Conservation (phyloP, 2,888 invertebrate genomes). For the Ochropacha duplaris region DNA sequence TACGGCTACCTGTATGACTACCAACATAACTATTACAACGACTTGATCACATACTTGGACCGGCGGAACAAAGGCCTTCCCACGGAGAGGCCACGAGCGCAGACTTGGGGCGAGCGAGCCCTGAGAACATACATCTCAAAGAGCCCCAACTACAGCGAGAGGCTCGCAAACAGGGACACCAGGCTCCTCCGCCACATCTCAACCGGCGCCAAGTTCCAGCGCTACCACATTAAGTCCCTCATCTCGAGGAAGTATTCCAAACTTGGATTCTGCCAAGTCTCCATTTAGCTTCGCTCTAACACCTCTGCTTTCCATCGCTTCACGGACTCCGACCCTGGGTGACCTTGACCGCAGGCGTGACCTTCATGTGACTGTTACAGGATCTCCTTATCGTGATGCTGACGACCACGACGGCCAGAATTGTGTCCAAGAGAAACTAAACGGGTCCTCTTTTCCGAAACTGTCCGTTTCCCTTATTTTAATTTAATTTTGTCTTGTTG, state of each 20-base stretch:
- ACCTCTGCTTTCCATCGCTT: conserved; percentile 72
- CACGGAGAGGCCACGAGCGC: conserved; percentile 89
- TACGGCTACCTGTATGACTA: conserved; percentile 93
- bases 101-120: conserved; percentile 93
- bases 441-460: conserved; percentile 51
- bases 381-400: conserved; percentile 72
- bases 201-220: conserved; percentile 86
- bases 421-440: conserved; percentile 32
- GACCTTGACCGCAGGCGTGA: conserved; percentile 63
- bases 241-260: conserved; percentile 88
- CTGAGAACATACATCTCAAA: conserved; percentile 87
- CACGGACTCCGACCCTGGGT: conserved; percentile 49
- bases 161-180: conserved; percentile 83
- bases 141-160: conserved; percentile 86
- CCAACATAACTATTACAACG: conserved; percentile 93
- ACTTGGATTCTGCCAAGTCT: conserved; percentile 77
- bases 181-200: conserved; percentile 85
- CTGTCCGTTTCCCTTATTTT: conserved; percentile 74
- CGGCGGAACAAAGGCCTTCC: conserved; percentile 87
- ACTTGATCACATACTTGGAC: conserved; percentile 92
- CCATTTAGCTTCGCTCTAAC: conserved; percentile 79
- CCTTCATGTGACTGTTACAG: conserved; percentile 77
- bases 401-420: conserved; percentile 27
- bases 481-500: conserved; percentile 59
- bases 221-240: conserved; percentile 89